These are phyloP conservation scores for Lynx canadensis DNA, from an alignment of 2,113 vertebrate genomes.

Conservation along the genomic window DNA sequence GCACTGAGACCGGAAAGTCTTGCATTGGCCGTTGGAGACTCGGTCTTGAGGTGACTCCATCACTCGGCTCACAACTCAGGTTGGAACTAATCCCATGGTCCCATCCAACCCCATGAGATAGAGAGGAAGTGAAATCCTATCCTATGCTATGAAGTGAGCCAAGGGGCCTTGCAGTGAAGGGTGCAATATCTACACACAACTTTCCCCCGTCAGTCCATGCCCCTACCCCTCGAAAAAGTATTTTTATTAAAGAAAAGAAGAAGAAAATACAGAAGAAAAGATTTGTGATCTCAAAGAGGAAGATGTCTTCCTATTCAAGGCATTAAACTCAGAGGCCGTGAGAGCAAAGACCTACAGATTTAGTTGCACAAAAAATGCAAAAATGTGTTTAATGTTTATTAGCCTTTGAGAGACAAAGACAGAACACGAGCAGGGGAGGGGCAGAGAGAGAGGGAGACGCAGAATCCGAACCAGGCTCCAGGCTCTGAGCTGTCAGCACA, in stretches of 20 bases:
- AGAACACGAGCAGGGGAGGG: no score
- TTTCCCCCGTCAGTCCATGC: background rate
- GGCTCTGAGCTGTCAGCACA: no score
- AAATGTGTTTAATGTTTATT: no score
- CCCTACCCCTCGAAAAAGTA: background rate
- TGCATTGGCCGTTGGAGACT: background rate
- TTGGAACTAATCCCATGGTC: background rate
- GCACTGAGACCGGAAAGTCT: background rate
- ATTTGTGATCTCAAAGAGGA: background rate
- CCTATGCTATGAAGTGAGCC: rapidly evolving
- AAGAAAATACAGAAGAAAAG: background rate
- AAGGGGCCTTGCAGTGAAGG: background rate
- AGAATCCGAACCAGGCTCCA: no score
- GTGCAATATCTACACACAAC: background rate
- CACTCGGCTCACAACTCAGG: background rate
- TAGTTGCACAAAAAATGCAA: background rate
- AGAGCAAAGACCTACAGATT: background rate
- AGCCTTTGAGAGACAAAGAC: no score
- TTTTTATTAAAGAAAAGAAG: background rate
- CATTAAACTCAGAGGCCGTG: slow-evolving; percentile 9
- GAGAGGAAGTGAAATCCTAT: background rate
- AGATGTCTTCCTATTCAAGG: background rate
- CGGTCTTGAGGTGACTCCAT: background rate
- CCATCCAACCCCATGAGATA: background rate
- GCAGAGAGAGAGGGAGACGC: no score